Conservation (phyloP, 1,140 invertebrate genomes). For the Batillaria attramentaria region DNA sequence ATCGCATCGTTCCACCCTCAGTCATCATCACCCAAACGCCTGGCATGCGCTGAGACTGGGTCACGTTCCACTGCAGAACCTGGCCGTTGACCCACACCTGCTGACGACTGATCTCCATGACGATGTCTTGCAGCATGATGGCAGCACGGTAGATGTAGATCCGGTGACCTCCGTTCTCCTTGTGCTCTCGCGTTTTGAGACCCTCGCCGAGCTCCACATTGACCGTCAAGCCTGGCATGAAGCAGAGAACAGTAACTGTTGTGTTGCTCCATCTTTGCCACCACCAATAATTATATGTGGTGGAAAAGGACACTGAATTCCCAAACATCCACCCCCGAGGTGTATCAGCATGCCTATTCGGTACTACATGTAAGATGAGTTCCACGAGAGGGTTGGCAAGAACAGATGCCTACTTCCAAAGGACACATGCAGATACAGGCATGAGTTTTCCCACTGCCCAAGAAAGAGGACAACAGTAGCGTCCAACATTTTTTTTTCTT, state of each 20-base stretch:
- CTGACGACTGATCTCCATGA: slow-evolving; percentile 13
- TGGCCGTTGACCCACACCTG: slow-evolving; percentile 23
- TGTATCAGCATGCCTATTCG: no score
- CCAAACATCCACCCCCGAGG: no score
- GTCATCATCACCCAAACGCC: slow-evolving; percentile 2
- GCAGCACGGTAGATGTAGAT: slow-evolving; percentile 27
- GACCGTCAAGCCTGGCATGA: slow-evolving; percentile 30
- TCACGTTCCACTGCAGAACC: slow-evolving; percentile 35
- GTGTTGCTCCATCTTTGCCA: no score
- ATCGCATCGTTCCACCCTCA: slow-evolving; percentile 8
- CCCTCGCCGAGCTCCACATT: slow-evolving; percentile 25
- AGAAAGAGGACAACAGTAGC: no score
- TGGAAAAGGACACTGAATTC: background rate
- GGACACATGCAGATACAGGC: no score
- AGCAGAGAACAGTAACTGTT: no score
- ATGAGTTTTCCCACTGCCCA: no score
- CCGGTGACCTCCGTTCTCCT: background rate
- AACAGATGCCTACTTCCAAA: no score
- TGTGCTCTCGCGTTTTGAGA: background rate
- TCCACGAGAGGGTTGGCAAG: no score
- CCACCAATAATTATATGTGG: no score
- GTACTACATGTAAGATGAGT: no score
- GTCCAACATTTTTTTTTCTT: no score
- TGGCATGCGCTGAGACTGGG: background rate
- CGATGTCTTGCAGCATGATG: slow-evolving; percentile 19